Conservation (phyloP, 1,140 invertebrate genomes). For the Diorhabda carinulata region DNA sequence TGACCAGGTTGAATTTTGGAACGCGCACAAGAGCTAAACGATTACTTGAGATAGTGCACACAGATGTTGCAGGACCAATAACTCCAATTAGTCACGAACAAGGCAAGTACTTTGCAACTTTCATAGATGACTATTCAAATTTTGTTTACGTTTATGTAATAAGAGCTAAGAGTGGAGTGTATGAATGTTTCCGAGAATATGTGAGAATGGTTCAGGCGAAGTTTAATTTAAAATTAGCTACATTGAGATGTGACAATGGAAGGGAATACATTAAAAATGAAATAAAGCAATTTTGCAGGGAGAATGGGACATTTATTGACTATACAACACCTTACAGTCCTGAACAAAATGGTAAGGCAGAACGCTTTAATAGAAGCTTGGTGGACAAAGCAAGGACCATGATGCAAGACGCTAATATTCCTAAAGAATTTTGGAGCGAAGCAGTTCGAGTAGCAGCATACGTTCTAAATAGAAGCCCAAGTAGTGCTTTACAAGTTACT, state of each 20-base stretch:
- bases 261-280: constrained; percentile 31
- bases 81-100: constrained; percentile 34
- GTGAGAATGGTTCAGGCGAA: neutral
- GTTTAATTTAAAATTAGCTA: too few relatives aligned
- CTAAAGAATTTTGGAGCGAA: constrained; percentile 32
- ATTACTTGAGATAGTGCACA: constrained; percentile 11
- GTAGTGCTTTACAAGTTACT: neutral
- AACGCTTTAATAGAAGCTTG: constrained; percentile 50
- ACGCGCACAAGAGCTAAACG: constrained; percentile 27
- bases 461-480: neutral
- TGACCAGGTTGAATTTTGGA: constrained; percentile 33
- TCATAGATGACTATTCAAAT: constrained; percentile 28
- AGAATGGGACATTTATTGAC: constrained; percentile 29
- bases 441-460: constrained; percentile 21
- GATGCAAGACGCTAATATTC: constrained; percentile 9
- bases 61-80: constrained; percentile 23
- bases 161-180: neutral
- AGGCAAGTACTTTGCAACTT: constrained; percentile 43
- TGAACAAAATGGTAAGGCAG: constrained; percentile 52
- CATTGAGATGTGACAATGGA: constrained; percentile 28
- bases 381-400: constrained; percentile 47
- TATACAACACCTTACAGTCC: constrained; percentile 48
- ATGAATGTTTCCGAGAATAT: constrained; percentile 19
- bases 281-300: constrained; percentile 31
- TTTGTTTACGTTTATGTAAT: constrained; percentile 22